Evolutionary conservation across 2,888 invertebrate species (phyloP).

Genomic region (Patella pellucida): DNA sequence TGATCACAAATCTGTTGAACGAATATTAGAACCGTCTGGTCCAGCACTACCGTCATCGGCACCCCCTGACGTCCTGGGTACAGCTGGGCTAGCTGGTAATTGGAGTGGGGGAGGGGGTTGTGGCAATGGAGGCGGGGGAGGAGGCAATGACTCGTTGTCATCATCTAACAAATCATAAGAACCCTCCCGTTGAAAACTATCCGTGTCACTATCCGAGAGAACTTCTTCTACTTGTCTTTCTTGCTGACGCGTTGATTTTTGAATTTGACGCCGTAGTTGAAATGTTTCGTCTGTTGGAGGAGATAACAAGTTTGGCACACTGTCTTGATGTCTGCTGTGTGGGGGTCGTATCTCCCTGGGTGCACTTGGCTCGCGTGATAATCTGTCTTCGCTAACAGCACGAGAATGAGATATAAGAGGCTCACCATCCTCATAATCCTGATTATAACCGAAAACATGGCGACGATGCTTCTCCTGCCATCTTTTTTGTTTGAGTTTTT

Average conservation of each 20-base stretch:
- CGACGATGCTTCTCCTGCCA: slow-evolving; percentile 65
- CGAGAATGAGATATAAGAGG: slow-evolving; percentile 41
- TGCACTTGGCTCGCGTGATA: slow-evolving; percentile 28
- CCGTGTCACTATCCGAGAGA: slow-evolving; percentile 40
- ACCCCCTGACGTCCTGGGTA: neutral
- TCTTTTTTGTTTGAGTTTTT: slow-evolving; percentile 60
- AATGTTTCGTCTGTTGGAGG: slow-evolving; percentile 8
- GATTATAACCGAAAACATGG: slow-evolving; percentile 54
- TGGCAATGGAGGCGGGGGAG: slow-evolving; percentile 26
- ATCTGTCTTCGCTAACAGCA: slow-evolving; percentile 30
- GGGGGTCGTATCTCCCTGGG: neutral
- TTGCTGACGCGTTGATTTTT: slow-evolving; percentile 20
- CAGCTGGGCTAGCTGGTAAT: neutral
- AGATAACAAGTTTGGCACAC: slow-evolving; percentile 10
- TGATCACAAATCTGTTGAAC: slow-evolving; percentile 6
- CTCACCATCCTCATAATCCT: slow-evolving; percentile 48
- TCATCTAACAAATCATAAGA: slow-evolving; percentile 49
- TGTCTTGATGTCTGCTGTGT: neutral
- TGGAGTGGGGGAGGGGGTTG: slow-evolving; percentile 21
- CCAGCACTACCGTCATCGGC: slow-evolving; percentile 15
- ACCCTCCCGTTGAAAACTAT: slow-evolving; percentile 43
- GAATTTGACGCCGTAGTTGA: slow-evolving; percentile 7
- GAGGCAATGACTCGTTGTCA: slow-evolving; percentile 20
- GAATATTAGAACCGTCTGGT: slow-evolving; percentile 12
- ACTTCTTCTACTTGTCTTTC: slow-evolving; percentile 33